Base-by-base conservation (phyloP, 2,797 vertebrate species). In the Coregonus suidteri region DNA sequence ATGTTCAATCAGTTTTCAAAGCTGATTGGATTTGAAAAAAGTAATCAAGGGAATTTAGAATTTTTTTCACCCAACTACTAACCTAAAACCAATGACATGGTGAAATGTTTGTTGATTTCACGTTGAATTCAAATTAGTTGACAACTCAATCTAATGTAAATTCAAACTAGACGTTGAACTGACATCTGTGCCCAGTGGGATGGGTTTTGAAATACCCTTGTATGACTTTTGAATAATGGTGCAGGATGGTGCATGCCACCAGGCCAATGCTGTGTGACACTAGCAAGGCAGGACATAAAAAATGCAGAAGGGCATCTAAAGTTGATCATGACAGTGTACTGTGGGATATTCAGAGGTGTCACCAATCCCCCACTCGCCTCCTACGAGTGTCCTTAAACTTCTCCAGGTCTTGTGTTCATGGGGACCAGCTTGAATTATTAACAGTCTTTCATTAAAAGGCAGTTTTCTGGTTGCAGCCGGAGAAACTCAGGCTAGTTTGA, bases 391-490 rank as follows among this genome's bases (percentile, higher is more conserved):
- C 84, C 83, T 67, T 79, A 80, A 89, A 80, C 71, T 73, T 80
- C 74, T 75, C 81, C 31, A 75, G 83, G 82, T 82, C 83, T 77
- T 80, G 53, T 56, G 59, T 5, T 66, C 65, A 71, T n/a, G 6
- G 16, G 18, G 16, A 56, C 15, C 3, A 69, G 34, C 14, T n/a
- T 91, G 76, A 90, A 90, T 92, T 86, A 92, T 91, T 89, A 86
- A 59, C 69, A 37, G 64, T 18, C 71, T 90, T 85, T 86, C 79
- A 87, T 89, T 87, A 74, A 79, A 81, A 89, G 51, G 56, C 51
- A 81, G 79, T 90, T 91, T 87, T 68, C 78, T 77, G 62, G 77
- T 81, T 74, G 31, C 77, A 78, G 82, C 81, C 79, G 72, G 79
- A 85, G 68, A 88, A 82, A 80, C 73, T 84, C 59, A 31, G 66